A percentile compares a stretch with the other conserved stretches of the same genome.
Conservation (phyloP, 2,888 invertebrate species). For the Lysandra coridon region DNA sequence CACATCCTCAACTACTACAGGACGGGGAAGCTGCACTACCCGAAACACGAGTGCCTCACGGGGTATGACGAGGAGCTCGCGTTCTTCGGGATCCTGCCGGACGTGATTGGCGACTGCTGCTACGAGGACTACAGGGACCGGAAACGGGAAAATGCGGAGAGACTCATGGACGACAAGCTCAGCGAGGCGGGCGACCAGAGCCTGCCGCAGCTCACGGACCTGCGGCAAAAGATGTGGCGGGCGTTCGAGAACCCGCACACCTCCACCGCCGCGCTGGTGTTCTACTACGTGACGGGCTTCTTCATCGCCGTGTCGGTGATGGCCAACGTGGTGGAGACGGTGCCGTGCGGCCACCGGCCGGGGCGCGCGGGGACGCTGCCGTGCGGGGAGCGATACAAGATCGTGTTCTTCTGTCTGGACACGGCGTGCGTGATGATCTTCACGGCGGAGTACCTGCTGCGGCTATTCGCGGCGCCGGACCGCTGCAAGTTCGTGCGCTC, state of each 20-base stretch:
- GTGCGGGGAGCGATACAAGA: constrained; percentile 98
- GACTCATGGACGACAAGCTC: constrained; percentile 97
- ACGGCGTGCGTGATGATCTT: constrained; percentile 99
- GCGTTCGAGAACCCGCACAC: constrained; percentile 99
- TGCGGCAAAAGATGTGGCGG: constrained; percentile 98
- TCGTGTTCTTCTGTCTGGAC: constrained; percentile 99
- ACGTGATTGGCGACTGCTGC: constrained; percentile 98
- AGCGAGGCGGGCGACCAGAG: constrained; percentile 96
- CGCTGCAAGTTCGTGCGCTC: constrained; percentile 98
- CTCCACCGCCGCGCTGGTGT: constrained; percentile 98
- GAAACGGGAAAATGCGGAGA: constrained; percentile 98
- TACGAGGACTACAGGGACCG: constrained; percentile 99
- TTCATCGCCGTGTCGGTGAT: constrained; percentile 99
- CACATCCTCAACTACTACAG: constrained; percentile 99
- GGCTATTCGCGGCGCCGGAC: constrained; percentile 98
- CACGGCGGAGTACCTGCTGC: constrained; percentile 97
- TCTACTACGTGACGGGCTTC: constrained; percentile 99
- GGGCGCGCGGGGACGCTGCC: constrained; percentile 93
- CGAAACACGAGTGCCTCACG: constrained; percentile 99
- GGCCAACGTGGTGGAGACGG: constrained; percentile 99
- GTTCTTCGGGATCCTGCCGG: constrained; percentile 98
- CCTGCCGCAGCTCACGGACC: constrained; percentile 91
- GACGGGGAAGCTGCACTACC: constrained; percentile 99
- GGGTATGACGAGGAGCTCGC: constrained; percentile 99
- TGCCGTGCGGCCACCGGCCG: constrained; percentile 94